These are phyloP conservation scores for Suricata suricatta DNA, from an alignment of 2,113 vertebrate species.

Conservation along the genomic window DNA sequence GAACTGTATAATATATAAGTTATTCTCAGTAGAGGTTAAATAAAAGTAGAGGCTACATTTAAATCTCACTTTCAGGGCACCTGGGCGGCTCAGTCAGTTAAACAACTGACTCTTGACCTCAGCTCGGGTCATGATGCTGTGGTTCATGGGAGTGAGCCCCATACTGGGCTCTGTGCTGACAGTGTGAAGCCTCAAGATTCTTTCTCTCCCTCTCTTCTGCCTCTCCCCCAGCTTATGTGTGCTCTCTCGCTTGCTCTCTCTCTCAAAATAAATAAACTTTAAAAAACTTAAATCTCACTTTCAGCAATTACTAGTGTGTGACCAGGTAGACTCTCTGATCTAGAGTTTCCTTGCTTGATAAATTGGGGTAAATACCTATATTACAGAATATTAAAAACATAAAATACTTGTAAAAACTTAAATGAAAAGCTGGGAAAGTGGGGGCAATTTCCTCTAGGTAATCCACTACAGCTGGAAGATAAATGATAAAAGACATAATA, in stretches of 20 bases:
- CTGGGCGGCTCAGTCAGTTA: too few species aligned
- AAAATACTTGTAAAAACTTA: background rate
- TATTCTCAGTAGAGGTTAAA: background rate
- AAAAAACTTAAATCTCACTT: background rate
- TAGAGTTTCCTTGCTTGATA: background rate
- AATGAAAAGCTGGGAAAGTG: background rate
- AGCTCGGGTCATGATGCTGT: too few species aligned
- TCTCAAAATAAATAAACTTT: too few species aligned
- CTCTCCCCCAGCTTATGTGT: too few species aligned
- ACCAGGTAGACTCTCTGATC: background rate
- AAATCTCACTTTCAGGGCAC: background rate
- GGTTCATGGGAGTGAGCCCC: too few species aligned
- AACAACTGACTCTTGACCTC: too few species aligned
- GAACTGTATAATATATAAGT: background rate
- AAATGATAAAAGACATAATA: background rate
- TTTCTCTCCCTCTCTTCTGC: too few species aligned
- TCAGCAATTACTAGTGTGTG: background rate
- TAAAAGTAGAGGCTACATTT: background rate
- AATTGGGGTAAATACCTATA: background rate
- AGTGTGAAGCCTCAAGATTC: too few species aligned
- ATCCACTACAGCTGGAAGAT: background rate
- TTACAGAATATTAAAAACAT: background rate
- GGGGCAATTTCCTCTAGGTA: background rate
- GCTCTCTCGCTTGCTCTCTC: too few species aligned
- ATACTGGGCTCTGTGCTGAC: too few species aligned